phyloP scores from a whole-genome alignment of 2,113 vertebrate genomes.

The Lipophrys pholis region DNA sequence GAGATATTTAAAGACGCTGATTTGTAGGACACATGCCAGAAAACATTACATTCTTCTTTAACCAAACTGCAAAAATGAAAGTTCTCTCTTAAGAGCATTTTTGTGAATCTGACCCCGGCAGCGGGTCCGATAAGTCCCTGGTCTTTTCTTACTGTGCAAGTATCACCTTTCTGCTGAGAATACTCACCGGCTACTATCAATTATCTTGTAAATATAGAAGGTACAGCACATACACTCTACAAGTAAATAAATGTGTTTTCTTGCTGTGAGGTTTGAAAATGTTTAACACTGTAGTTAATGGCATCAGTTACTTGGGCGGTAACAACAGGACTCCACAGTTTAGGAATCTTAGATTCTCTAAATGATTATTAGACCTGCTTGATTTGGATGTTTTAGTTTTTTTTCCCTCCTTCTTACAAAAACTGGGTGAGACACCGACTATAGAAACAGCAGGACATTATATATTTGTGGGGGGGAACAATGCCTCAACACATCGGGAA shows the following conservation, averaged over 20 bases:
- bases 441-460: conserved; percentile 49
- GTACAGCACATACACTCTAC: background rate
- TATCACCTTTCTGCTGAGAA: too few species aligned
- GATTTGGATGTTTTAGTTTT: conserved; percentile 29
- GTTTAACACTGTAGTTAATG: conserved; percentile 38
- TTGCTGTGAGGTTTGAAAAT: conserved; percentile 17
- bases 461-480: conserved; percentile 16
- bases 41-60: too few species aligned
- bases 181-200: too few species aligned
- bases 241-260: conserved; percentile 15
- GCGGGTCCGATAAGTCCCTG: too few species aligned
- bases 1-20: background rate
- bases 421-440: conserved; percentile 21
- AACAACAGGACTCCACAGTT: conserved; percentile 3
- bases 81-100: too few species aligned
- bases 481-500: conserved; percentile 35
- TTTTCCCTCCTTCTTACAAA: conserved; percentile 19
- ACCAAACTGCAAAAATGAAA: too few species aligned
- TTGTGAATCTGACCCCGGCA: too few species aligned
- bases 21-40: too few species aligned
- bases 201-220: too few species aligned
- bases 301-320: conserved; percentile 15
- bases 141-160: too few species aligned
- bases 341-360: background rate
- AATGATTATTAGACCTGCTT: conserved; percentile 9